Base-by-base conservation (phyloP, 2,113 vertebrate genomes). In the Salvelinus sp. region DNA sequence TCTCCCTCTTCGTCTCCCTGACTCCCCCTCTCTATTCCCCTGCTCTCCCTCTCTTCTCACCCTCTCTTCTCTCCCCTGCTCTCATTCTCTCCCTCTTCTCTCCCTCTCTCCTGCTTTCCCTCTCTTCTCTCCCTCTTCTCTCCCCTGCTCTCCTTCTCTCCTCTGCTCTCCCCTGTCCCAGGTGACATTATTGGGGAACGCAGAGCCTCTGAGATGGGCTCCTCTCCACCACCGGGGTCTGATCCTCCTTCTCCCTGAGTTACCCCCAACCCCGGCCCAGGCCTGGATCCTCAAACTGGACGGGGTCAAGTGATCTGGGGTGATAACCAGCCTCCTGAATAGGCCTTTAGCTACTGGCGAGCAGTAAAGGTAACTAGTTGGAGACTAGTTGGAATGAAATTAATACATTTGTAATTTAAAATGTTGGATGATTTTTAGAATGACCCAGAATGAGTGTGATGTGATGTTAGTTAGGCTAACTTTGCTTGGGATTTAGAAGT, bases 241-340 rank as follows among this genome's bases (percentile, higher is more conserved):
- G 16, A 69, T 88, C 0, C 1, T 99, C n/a, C 75, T 85, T 0
- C 82, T 99, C 83, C 95, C 96, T 1, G 63, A 22, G 2, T 0
- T 94, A 60, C 84, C 86, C 0, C 86, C 71, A 0, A 74, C 81
- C 18, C 74, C 87, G 0, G 78, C 89, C 0, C 86, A 90, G 0
- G 95, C 92, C 58, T 99, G 97, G 97, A 90, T 89, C 0, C 23
- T 98, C 63, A 95, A 84, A 84, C 90, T 99, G 7, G 86, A 93
- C 0, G 88, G 86, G 0, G 92, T 97, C 70, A 74, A 78, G 18
- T 93, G 75, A 86, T 67, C 14, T 44, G 38, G 38, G 38, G 38
- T 10, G 38, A 10, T 10, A 44, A 10, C 38, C 38, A 44, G 9
- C 38, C 38, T 44, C 38, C 38, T 44, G 7, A 44, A 44, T 44